Conservation (phyloP, 2,797 vertebrate species). For the Gymnothorax reevesii region DNA sequence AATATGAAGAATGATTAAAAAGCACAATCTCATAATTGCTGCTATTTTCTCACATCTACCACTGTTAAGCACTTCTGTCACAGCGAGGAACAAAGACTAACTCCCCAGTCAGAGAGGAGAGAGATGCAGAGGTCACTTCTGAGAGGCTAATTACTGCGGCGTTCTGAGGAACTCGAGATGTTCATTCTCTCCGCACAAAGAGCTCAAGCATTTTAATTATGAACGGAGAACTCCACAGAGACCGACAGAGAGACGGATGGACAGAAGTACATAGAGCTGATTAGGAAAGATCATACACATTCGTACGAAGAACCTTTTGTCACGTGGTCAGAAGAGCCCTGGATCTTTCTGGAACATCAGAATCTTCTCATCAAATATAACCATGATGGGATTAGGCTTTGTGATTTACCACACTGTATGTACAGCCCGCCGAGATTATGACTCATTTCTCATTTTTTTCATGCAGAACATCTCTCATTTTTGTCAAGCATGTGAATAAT, state of each 20-base stretch:
- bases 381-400: background rate
- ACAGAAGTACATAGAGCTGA: slow-evolving; percentile 5
- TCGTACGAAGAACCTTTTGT: background rate
- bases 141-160: slow-evolving; percentile 22
- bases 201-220: slow-evolving; percentile 29
- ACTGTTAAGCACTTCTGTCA: slow-evolving; percentile 25
- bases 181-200: slow-evolving; percentile 14
- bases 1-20: background rate
- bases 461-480: too few relatives aligned
- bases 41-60: slow-evolving; percentile 17
- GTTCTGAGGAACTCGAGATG: background rate
- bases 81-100: slow-evolving; percentile 32
- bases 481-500: too few relatives aligned
- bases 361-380: background rate
- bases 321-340: background rate
- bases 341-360: background rate
- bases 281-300: slow-evolving; percentile 2
- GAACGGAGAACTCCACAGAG: background rate
- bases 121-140: slow-evolving; percentile 24
- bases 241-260: slow-evolving; percentile 15
- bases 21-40: slow-evolving; percentile 14
- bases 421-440: background rate
- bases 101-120: background rate
- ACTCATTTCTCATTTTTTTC: too few relatives aligned
- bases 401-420: background rate